Evolutionary conservation across 2,113 vertebrate species (phyloP).

Genomic region (Addax nasomaculatus): DNA sequence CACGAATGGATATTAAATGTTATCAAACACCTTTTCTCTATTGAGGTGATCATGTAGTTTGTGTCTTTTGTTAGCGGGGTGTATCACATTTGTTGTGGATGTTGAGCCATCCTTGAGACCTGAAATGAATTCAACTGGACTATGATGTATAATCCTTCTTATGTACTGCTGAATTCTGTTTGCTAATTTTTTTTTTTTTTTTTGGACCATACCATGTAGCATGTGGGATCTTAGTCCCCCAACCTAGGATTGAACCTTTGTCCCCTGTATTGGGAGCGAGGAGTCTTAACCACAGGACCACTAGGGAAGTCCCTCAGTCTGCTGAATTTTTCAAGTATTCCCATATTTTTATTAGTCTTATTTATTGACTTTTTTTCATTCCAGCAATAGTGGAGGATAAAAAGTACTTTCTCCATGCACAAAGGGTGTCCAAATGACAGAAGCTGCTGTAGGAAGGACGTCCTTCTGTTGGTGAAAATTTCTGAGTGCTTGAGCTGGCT

Average conservation of each 20-base stretch:
- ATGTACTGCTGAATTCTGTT: background rate
- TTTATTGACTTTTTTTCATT: background rate
- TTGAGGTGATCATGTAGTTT: too few species aligned
- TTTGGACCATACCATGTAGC: background rate
- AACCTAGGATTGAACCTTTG: background rate
- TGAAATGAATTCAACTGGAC: background rate
- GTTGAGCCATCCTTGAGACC: background rate
- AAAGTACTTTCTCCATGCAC: background rate
- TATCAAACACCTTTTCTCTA: background rate
- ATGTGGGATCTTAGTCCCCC: background rate
- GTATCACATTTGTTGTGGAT: background rate
- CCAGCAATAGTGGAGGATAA: too few species aligned
- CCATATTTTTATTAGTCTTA: background rate
- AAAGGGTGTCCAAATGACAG: background rate
- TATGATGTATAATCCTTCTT: background rate
- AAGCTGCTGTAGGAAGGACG: background rate
- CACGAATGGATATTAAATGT: background rate
- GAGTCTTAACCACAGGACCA: background rate
- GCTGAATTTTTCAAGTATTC: background rate
- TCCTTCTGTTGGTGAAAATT: background rate
- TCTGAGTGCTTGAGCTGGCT: background rate
- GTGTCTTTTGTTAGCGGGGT: background rate
- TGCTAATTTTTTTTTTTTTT: background rate
- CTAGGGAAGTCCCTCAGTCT: background rate
- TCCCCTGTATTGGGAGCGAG: background rate